Evolutionary conservation across 2,113 vertebrate genomes (phyloP).

Genomic region (Siphamia tubifer): DNA sequence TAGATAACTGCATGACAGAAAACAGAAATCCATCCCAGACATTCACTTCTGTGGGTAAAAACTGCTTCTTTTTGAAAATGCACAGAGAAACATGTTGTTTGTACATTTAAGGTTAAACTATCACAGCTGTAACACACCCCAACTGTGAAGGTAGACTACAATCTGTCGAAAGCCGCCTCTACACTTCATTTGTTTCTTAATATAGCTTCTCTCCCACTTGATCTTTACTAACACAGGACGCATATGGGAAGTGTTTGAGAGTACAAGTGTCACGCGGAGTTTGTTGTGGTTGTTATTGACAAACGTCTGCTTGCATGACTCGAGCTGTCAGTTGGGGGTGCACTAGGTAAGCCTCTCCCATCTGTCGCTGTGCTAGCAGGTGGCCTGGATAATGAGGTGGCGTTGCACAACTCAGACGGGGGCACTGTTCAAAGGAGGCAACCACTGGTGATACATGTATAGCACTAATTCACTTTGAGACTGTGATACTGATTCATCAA

Average conservation of each 20-base stretch:
- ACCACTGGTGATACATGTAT: no score
- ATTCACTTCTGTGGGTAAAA: no score
- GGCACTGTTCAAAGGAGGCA: conserved; percentile 17
- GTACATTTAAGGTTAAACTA: no score
- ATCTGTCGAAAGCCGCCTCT: background rate
- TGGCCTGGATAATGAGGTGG: conserved; percentile 62
- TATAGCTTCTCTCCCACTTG: background rate
- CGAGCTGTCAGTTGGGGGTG: conserved; percentile 43
- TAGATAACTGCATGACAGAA: no score
- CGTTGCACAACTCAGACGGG: conserved; percentile 9
- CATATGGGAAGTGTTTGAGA: conserved; percentile 41
- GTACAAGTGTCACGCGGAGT: conserved; percentile 49
- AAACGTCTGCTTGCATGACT: conserved; percentile 47
- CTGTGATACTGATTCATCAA: background rate
- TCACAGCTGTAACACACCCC: background rate
- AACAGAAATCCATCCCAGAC: no score
- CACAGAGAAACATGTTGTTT: no score
- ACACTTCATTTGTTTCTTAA: background rate
- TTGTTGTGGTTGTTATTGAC: conserved; percentile 56
- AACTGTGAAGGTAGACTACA: background rate
- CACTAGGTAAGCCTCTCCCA: conserved; percentile 57
- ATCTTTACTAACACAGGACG: background rate
- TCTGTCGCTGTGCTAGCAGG: conserved; percentile 57
- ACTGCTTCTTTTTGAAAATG: no score
- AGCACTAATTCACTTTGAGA: background rate